phyloP scores from a whole-genome alignment of 2,113 vertebrate species.

The Oceanites oceanicus region DNA sequence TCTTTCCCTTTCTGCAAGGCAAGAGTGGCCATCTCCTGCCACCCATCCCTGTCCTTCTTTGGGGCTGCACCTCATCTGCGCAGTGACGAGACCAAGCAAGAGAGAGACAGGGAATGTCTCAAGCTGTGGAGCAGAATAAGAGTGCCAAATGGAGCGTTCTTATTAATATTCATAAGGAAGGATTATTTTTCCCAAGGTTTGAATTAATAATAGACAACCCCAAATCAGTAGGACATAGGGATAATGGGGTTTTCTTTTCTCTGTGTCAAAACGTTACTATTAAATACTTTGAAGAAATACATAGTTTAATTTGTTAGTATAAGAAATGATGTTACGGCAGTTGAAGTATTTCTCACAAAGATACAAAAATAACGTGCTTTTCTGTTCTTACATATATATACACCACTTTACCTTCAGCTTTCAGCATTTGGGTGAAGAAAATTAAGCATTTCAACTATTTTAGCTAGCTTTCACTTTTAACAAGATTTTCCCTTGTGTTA shows the following conservation, averaged over 20 bases:
- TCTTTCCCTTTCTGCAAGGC: background rate
- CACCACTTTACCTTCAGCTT: background rate
- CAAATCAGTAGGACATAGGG: background rate
- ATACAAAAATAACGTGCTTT: background rate
- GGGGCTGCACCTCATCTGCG: background rate
- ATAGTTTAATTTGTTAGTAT: background rate
- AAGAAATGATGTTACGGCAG: background rate
- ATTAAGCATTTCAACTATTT: background rate
- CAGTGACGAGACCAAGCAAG: accelerated
- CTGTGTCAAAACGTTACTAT: background rate
- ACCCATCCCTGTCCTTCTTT: background rate
- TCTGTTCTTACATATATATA: background rate
- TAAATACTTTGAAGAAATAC: background rate
- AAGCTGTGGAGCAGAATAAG: background rate
- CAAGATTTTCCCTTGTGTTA: background rate
- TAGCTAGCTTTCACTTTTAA: background rate
- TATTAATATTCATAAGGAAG: background rate
- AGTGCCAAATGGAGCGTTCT: background rate
- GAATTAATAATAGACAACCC: background rate
- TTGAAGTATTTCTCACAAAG: background rate
- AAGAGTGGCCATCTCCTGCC: background rate
- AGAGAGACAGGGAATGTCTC: background rate
- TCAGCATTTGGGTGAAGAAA: background rate
- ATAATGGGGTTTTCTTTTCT: background rate
- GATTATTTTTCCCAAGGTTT: background rate